A percentile compares a stretch with the other conserved stretches of the same genome.
phyloP scores from a whole-genome alignment of 2,888 invertebrate species.

The Cerastis rubricosa region DNA sequence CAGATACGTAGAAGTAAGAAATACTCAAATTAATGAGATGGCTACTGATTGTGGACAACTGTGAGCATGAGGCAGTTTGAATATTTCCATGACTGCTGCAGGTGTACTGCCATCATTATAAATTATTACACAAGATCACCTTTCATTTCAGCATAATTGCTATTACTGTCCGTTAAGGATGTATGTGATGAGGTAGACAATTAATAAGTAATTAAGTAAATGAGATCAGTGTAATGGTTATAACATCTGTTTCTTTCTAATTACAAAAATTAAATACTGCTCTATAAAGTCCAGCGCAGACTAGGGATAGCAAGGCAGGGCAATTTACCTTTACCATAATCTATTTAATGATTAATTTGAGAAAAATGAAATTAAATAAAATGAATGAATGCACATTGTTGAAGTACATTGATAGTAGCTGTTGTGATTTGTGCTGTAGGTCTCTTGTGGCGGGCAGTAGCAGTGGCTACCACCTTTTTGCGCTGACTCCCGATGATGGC shows the following conservation, averaged over 20 bases:
- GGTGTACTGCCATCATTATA: not conserved
- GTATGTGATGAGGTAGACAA: constrained; percentile 1
- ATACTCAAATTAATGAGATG: not conserved
- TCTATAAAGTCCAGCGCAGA: not conserved
- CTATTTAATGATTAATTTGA: not conserved
- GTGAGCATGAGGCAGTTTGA: not conserved
- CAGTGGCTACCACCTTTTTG: constrained; percentile 97
- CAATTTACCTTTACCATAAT: too few species aligned
- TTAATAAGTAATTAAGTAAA: constrained; percentile 12
- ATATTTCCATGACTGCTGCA: not conserved
- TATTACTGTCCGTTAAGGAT: not conserved
- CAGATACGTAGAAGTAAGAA: not conserved
- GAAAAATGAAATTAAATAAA: not conserved
- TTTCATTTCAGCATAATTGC: not conserved
- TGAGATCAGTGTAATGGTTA: not conserved
- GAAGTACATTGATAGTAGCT: constrained; percentile 8
- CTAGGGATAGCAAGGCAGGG: not conserved
- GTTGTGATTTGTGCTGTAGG: constrained; percentile 83
- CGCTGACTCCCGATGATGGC: constrained; percentile 95
- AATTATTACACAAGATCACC: constrained; percentile 1
- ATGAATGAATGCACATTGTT: not conserved
- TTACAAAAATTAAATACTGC: not conserved
- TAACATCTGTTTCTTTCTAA: not conserved
- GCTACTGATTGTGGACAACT: too few species aligned
- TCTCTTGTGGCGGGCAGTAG: constrained; percentile 98